phyloP scores from a whole-genome alignment of 2,888 invertebrate species.

The Melipona beecheii region DNA sequence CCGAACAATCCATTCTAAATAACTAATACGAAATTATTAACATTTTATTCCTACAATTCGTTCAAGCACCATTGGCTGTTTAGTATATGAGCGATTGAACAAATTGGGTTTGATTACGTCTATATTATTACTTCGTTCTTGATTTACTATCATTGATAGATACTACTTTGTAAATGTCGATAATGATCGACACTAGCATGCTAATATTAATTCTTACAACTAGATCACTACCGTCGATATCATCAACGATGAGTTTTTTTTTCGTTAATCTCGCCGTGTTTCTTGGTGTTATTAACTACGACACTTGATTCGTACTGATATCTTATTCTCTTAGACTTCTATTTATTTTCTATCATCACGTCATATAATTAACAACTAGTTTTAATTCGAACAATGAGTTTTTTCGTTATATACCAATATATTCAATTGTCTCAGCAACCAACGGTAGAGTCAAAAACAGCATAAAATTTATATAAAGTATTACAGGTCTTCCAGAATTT shows the following conservation, averaged over 20 bases:
- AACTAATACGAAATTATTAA: slow-evolving; percentile 65
- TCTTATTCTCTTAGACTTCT: slow-evolving; percentile 54
- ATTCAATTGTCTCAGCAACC: slow-evolving; percentile 71
- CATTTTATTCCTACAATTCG: slow-evolving; percentile 63
- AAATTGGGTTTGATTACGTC: slow-evolving; percentile 68
- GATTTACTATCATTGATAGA: slow-evolving; percentile 62
- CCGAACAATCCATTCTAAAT: slow-evolving; percentile 58
- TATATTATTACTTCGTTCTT: slow-evolving; percentile 66
- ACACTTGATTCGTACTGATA: slow-evolving; percentile 68
- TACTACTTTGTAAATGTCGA: slow-evolving; percentile 65
- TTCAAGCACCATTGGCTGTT: slow-evolving; percentile 70
- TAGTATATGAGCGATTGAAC: slow-evolving; percentile 64
- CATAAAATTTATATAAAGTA: slow-evolving; percentile 72
- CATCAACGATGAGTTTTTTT: slow-evolving; percentile 67
- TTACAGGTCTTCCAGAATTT: slow-evolving; percentile 80
- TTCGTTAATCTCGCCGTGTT: slow-evolving; percentile 59
- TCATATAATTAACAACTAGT: slow-evolving; percentile 69
- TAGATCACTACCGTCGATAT: slow-evolving; percentile 70
- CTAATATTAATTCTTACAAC: slow-evolving; percentile 71
- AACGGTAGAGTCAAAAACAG: slow-evolving; percentile 65
- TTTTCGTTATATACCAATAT: slow-evolving; percentile 65
- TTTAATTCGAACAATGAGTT: slow-evolving; percentile 66
- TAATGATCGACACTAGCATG: slow-evolving; percentile 66
- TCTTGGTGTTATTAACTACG: slow-evolving; percentile 65
- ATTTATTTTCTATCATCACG: slow-evolving; percentile 67